These are phyloP conservation scores for Euphonia xanthogaster DNA, from an alignment of 2,797 vertebrate species.

Conservation along the genomic window DNA sequence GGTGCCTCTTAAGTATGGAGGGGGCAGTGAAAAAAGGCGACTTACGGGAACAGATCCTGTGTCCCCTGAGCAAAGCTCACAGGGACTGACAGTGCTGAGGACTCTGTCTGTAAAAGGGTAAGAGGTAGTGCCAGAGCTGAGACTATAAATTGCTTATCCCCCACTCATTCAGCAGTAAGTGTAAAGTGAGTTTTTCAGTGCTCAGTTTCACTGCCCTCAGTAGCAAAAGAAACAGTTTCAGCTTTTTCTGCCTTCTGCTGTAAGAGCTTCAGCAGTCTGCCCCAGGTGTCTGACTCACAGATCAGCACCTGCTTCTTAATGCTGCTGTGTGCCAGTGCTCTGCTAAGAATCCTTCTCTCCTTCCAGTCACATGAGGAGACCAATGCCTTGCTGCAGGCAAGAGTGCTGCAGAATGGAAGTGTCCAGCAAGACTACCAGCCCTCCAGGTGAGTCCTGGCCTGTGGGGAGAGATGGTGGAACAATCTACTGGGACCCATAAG, in stretches of 20 bases:
- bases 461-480: background rate
- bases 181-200: background rate
- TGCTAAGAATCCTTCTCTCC: background rate
- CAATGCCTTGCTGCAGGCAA: slow-evolving; percentile 79
- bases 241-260: background rate
- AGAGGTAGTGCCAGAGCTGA: background rate
- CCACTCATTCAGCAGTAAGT: background rate
- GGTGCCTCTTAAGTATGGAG: background rate
- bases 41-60: rapidly evolving
- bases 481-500: background rate
- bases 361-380: slow-evolving; percentile 77
- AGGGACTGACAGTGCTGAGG: background rate
- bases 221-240: background rate
- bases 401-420: slow-evolving; percentile 73
- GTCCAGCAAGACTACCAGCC: slow-evolving; percentile 75
- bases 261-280: background rate
- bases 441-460: slow-evolving; percentile 75
- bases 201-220: background rate
- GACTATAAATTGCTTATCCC: background rate
- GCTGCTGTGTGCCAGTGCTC: background rate
- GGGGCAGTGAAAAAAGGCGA: background rate
- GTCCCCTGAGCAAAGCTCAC: background rate
- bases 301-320: background rate
- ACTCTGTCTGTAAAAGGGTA: background rate
- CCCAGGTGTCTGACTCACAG: background rate